Evolutionary conservation across 2,888 invertebrate species (phyloP).

Genomic region (Euzetes globulus): DNA sequence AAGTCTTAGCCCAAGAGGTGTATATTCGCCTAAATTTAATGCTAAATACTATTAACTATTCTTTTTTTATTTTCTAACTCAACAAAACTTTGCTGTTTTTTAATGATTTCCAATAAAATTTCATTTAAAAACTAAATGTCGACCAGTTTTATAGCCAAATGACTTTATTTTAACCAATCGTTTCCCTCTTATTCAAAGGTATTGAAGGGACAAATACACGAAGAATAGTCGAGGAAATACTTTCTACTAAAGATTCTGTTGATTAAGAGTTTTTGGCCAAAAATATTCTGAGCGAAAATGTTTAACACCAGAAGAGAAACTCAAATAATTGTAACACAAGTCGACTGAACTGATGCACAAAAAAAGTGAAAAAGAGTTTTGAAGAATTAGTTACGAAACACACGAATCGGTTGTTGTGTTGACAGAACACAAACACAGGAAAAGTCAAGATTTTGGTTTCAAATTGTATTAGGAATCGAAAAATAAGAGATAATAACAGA

Average conservation of each 20-base stretch:
- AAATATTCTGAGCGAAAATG: not conserved
- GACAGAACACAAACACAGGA: not conserved
- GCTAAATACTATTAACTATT: not conserved
- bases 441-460: not conserved
- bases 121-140: not conserved
- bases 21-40: not conserved
- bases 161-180: not conserved
- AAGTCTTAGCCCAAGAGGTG: not conserved
- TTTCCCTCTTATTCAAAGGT: not conserved
- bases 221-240: too few species aligned
- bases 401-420: constrained; percentile 9
- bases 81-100: not conserved
- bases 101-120: not conserved
- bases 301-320: not conserved
- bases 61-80: too few species aligned
- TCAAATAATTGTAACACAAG: not conserved
- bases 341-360: not conserved
- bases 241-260: too few species aligned
- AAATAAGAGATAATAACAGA: not conserved
- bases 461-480: not conserved
- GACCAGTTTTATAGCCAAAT: not conserved
- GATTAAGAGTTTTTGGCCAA: not conserved
- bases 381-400: not conserved
- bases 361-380: not conserved
- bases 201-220: not conserved